A percentile compares a stretch with the other conserved stretches of the same genome.
Conservation (phyloP, 2,888 invertebrate species). For the Noctua fimbriata region DNA sequence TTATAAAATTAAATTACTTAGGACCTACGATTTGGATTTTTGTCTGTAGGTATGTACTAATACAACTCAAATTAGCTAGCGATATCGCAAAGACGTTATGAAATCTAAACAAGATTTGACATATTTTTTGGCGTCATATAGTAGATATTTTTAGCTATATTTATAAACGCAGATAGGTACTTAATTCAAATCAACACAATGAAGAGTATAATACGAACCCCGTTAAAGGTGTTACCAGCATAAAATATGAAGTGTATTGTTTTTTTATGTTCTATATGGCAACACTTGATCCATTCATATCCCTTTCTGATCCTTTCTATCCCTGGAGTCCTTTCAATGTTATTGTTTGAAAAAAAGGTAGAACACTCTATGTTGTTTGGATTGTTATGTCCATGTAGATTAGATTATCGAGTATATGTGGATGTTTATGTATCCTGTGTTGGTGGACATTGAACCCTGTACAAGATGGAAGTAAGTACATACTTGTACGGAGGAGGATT, state of each 20-base stretch:
- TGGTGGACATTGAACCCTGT: slow-evolving; percentile 18
- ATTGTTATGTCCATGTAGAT: slow-evolving; percentile 56
- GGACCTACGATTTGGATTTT: too few relatives aligned
- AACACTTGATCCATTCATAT: slow-evolving; percentile 43
- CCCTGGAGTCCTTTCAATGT: slow-evolving; percentile 54
- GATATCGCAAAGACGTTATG: neutral
- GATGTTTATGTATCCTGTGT: slow-evolving; percentile 47
- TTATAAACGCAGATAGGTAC: neutral
- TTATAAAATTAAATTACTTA: neutral
- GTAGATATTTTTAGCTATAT: neutral
- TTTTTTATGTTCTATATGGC: slow-evolving; percentile 46
- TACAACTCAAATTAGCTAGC: neutral
- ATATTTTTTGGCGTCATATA: neutral
- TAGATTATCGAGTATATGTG: slow-evolving; percentile 51
- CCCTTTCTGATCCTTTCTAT: slow-evolving; percentile 60
- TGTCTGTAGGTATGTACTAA: too few relatives aligned
- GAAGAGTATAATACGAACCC: slow-evolving; percentile 13
- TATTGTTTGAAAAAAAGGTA: slow-evolving; percentile 61
- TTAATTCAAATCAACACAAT: slow-evolving; percentile 26
- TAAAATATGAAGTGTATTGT: slow-evolving; percentile 44
- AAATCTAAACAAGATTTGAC: neutral
- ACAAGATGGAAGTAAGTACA: slow-evolving; percentile 33
- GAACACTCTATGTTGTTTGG: slow-evolving; percentile 53
- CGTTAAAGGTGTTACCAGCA: slow-evolving; percentile 25
- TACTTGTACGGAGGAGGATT: slow-evolving; percentile 6